Evolutionary conservation across 2,888 invertebrate genomes (phyloP), one percentile per base, ranked within the genome.

Genomic region (Isotomurus palustris): DNA sequence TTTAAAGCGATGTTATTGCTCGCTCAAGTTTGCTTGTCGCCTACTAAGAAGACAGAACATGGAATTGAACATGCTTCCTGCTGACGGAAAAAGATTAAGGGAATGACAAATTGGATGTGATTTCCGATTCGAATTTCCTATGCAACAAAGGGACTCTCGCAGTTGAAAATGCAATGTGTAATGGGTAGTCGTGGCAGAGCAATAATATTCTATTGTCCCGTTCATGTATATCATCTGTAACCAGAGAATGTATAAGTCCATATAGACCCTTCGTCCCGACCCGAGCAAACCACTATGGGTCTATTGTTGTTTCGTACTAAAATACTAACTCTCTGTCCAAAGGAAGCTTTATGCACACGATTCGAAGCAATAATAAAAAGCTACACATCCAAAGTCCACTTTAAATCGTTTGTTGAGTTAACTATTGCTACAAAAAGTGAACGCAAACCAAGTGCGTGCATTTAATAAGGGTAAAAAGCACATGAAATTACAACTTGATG

Each of bases 61-160:
- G 56, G 49, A 51, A 25, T 14, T 14, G 45, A 19, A 45, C 64
- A 64, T 64, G 64, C 53, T 58, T 50, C 41, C 52, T 44, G 56
- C 44, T 49, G 48, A 50, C 47, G 45, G 53, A 50, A 45, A 53
- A 45, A 64, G 64, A 64, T 64, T 64, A 64, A 58, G 58, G 56
- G 55, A 43, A 45, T 58, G 58, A 58, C 58, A 60, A 58, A 64
- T 60, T 60, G 64, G 60, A 48, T 58, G 49, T 52, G 59, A 63
- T 63, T 63, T 63, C 62, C 59, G 62, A 62, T 64, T 60, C 60
- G 45, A 49, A 60, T 64, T 63, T 57, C 57, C 48, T 49, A 54
- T 22, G 32, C 52, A 53, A 53, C 36, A 49, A 49, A 36, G 35
- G 49, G 40, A 24, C 43, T 24, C 43, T 24, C 21, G 43, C 19